Evolutionary conservation across 2,888 invertebrate species (phyloP).

Genomic region (Leucophenga maculata): DNA sequence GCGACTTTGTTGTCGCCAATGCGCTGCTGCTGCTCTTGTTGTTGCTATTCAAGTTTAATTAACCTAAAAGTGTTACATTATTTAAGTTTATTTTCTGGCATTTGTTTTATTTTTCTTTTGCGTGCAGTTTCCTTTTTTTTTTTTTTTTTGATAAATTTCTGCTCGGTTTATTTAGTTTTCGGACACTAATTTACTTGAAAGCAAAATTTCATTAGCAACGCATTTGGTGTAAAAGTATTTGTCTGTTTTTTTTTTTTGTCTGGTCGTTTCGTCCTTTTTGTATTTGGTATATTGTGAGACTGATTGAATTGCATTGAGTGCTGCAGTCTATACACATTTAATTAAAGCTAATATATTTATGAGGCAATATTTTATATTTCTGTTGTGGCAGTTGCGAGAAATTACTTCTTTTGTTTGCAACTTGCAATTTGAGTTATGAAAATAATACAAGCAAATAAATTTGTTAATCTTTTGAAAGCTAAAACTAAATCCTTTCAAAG

Average conservation of each 20-base stretch:
- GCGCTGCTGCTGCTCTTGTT: constrained; percentile 50
- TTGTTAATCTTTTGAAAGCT: constrained; percentile 59
- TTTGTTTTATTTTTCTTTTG: neutral
- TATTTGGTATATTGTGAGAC: constrained; percentile 40
- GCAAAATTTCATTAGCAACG: constrained; percentile 63
- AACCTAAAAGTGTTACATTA: constrained; percentile 66
- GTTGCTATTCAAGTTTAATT: constrained; percentile 63
- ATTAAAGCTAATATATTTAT: no score
- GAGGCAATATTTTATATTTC: no score
- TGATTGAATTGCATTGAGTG: constrained; percentile 41
- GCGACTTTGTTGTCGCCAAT: constrained; percentile 34
- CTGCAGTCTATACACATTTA: no score
- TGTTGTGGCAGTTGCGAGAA: no score
- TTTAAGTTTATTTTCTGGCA: constrained; percentile 55
- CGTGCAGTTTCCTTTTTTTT: neutral
- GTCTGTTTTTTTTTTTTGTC: constrained; percentile 56
- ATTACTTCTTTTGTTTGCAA: no score
- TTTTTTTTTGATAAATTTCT: neutral
- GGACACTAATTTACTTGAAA: constrained; percentile 60
- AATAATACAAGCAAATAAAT: no score
- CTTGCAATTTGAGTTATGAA: no score
- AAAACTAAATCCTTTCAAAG: constrained; percentile 15
- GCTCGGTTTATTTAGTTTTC: neutral
- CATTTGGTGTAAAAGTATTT: constrained; percentile 62
- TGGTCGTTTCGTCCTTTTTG: constrained; percentile 35